Conservation (phyloP, 1,140 invertebrate genomes). For the Drosophila navojoa region DNA sequence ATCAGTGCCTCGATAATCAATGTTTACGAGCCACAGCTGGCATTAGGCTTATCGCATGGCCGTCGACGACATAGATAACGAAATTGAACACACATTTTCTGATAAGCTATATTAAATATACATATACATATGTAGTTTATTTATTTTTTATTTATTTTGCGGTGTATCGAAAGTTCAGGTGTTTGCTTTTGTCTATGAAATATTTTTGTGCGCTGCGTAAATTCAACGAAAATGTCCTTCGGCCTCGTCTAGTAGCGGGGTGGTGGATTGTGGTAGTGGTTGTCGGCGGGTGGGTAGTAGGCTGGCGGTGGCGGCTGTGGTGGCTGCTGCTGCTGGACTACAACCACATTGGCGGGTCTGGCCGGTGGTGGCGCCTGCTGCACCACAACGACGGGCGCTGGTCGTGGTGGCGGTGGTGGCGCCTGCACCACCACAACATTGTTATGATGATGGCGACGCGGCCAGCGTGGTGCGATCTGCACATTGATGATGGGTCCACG, state of each 20-base stretch:
- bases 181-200: slow-evolving; percentile 3
- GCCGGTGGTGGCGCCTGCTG: slow-evolving; percentile 55
- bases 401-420: slow-evolving; percentile 47
- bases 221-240: slow-evolving; percentile 25
- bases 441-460: slow-evolving; percentile 57
- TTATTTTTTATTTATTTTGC: slow-evolving; percentile 6
- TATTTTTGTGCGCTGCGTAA: slow-evolving; percentile 20
- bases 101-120: slow-evolving; percentile 4
- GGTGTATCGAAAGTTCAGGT: background rate
- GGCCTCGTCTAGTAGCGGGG: slow-evolving; percentile 29
- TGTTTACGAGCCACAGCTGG: slow-evolving; percentile 3
- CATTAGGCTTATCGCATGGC: slow-evolving; percentile 15
- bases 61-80: background rate
- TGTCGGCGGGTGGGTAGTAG: slow-evolving; percentile 39
- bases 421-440: slow-evolving; percentile 66
- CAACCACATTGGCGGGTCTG: slow-evolving; percentile 6
- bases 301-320: slow-evolving; percentile 51
- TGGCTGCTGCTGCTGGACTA: slow-evolving; percentile 48
- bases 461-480: slow-evolving; percentile 70
- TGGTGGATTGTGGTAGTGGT: slow-evolving; percentile 69
- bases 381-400: slow-evolving; percentile 61
- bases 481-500: slow-evolving; percentile 73
- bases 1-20: slow-evolving; percentile 19
- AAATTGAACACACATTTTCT: slow-evolving; percentile 7
- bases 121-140: background rate